Evolutionary conservation across 2,797 vertebrate genomes (phyloP).

Genomic region (Hylomyscus alleni): DNA sequence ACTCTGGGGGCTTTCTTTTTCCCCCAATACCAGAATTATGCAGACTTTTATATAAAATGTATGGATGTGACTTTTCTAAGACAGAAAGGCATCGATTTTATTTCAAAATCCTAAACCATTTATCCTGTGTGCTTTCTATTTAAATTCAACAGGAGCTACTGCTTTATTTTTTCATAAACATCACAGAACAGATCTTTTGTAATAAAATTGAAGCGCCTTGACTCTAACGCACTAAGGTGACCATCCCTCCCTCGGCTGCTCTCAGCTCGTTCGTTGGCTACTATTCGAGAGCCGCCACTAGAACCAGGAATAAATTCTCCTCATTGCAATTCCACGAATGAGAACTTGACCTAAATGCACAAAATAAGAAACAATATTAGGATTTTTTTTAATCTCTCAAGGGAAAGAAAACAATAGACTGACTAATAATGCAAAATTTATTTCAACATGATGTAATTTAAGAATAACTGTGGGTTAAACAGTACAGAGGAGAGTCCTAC

Average conservation of each 20-base stretch:
- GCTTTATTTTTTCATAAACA: slow-evolving; percentile 32
- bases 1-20: not conserved
- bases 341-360: slow-evolving; percentile 41
- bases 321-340: slow-evolving; percentile 53
- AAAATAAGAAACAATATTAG: not conserved
- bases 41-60: not conserved
- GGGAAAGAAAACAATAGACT: slow-evolving; percentile 23
- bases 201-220: slow-evolving; percentile 58
- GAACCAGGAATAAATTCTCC: slow-evolving; percentile 56
- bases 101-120: slow-evolving; percentile 36
- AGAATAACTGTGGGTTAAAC: slow-evolving; percentile 53
- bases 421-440: slow-evolving; percentile 30
- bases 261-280: slow-evolving; percentile 38
- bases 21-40: not conserved
- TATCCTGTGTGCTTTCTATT: not conserved
- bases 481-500: slow-evolving; percentile 31
- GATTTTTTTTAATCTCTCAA: slow-evolving; percentile 56
- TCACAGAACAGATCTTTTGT: not conserved
- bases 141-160: slow-evolving; percentile 16
- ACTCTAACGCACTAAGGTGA: not conserved
- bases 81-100: slow-evolving; percentile 45
- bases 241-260: not conserved
- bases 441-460: slow-evolving; percentile 57
- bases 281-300: not conserved
- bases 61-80: not conserved